These are phyloP conservation scores for Pangasius mekongensis DNA, from an alignment of 2,797 vertebrate species.

Conservation along the genomic window DNA sequence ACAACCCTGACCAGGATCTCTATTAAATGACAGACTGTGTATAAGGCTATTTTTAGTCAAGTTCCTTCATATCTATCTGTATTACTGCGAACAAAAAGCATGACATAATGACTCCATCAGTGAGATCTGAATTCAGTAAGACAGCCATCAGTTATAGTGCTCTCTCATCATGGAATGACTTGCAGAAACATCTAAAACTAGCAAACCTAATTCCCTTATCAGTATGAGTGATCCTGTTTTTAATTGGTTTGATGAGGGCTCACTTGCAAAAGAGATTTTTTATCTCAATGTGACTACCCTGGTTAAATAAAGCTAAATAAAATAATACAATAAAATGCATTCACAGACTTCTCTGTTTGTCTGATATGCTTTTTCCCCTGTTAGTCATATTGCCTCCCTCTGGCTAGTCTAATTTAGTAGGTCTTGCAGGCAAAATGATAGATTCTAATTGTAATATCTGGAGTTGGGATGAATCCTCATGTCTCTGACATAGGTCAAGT, in stretches of 20 bases:
- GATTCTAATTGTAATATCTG: background rate
- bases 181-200: background rate
- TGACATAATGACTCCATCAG: background rate
- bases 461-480: background rate
- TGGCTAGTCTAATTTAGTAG: slow-evolving; percentile 2
- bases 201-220: background rate
- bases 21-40: background rate
- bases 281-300: background rate
- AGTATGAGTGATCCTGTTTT: background rate
- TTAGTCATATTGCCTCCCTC: background rate
- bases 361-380: background rate
- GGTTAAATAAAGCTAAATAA: background rate
- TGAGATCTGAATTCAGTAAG: background rate
- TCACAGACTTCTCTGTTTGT: background rate
- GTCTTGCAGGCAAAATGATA: background rate
- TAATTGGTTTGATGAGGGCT: background rate
- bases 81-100: background rate
- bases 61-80: background rate
- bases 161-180: background rate
- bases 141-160: background rate
- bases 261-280: background rate
- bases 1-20: background rate
- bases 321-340: background rate
- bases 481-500: slow-evolving; percentile 3
- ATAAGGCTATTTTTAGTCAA: background rate